phyloP scores from a whole-genome alignment of 2,113 vertebrate genomes.

The Gymnocephalus cernua region DNA sequence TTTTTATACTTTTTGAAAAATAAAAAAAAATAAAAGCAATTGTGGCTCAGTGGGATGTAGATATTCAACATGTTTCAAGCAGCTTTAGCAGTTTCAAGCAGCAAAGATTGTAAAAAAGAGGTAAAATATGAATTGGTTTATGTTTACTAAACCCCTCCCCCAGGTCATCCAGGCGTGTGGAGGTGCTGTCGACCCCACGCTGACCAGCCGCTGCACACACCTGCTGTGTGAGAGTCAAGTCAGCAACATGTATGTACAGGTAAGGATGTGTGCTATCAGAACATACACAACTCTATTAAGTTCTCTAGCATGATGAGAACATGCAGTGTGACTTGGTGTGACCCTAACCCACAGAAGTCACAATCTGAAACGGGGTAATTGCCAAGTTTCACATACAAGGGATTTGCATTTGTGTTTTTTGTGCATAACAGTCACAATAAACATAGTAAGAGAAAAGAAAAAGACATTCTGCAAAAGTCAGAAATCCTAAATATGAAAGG shows the following conservation, averaged over 20 bases:
- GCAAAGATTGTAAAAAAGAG: neutral
- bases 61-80: neutral
- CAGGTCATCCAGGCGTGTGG: slow-evolving; percentile 96
- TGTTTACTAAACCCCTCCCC: neutral
- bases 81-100: too few relatives aligned
- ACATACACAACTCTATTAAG: neutral
- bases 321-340: neutral
- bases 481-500: too few relatives aligned
- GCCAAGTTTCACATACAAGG: neutral
- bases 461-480: neutral
- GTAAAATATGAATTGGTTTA: neutral
- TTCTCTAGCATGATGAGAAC: too few relatives aligned
- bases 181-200: slow-evolving; percentile 90
- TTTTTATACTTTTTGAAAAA: too few relatives aligned
- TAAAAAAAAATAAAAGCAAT: too few relatives aligned
- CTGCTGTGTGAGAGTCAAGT: slow-evolving; percentile 98
- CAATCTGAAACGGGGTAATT: neutral
- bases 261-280: slow-evolving; percentile 71
- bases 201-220: slow-evolving; percentile 93
- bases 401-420: too few relatives aligned
- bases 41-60: neutral
- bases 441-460: neutral
- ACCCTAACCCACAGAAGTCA: neutral
- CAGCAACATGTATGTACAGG: slow-evolving; percentile 96
- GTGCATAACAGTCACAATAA: too few relatives aligned